phyloP scores from a whole-genome alignment of 2,888 invertebrate genomes.

The Oeneis ivallda region DNA sequence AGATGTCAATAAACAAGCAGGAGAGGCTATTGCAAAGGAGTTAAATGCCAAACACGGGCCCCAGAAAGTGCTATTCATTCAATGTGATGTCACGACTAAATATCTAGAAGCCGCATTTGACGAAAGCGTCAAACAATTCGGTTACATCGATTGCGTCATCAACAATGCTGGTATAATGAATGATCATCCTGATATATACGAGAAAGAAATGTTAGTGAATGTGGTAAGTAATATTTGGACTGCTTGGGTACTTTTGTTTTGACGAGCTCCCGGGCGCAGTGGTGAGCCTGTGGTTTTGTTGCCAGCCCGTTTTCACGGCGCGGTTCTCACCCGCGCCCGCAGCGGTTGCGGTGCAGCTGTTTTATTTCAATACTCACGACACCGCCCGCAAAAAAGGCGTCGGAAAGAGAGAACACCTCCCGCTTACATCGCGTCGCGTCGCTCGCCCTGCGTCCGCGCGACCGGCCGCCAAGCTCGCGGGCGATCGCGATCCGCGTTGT shows the following conservation, averaged over 20 bases:
- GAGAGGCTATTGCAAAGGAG: slow-evolving; percentile 48
- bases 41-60: slow-evolving; percentile 49
- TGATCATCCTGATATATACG: slow-evolving; percentile 55
- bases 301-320: no score
- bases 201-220: slow-evolving; percentile 64
- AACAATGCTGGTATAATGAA: slow-evolving; percentile 70
- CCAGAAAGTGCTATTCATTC: slow-evolving; percentile 50
- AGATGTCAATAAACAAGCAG: slow-evolving; percentile 48
- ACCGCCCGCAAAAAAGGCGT: no score
- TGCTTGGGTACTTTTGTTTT: background rate
- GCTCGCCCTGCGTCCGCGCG: no score
- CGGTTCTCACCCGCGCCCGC: no score
- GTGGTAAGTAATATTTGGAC: slow-evolving; percentile 61
- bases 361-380: no score
- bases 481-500: no score
- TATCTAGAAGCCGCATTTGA: slow-evolving; percentile 42
- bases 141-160: slow-evolving; percentile 62
- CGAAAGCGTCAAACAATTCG: slow-evolving; percentile 48
- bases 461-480: no score
- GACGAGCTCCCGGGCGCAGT: no score
- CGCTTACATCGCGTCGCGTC: no score
- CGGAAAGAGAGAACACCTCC: no score
- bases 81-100: slow-evolving; percentile 53
- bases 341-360: no score
- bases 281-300: no score